These are phyloP conservation scores for Acromyrmex echinatior DNA, from an alignment of 1,140 invertebrate species.

Conservation along the genomic window DNA sequence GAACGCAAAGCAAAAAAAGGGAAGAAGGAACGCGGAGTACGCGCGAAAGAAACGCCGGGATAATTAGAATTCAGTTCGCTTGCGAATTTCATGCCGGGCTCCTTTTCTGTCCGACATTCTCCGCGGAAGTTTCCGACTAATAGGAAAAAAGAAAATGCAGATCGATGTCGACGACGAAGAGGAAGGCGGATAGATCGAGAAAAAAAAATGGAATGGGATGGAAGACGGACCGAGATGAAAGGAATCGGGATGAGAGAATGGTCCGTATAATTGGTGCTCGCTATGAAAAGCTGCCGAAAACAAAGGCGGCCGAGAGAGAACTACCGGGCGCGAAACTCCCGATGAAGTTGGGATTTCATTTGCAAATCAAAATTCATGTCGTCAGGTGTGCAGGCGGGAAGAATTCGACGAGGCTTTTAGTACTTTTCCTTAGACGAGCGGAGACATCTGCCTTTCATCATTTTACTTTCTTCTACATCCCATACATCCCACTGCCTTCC, in stretches of 20 bases:
- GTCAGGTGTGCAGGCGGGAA: slow-evolving; percentile 42
- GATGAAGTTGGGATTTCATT: slow-evolving; percentile 64
- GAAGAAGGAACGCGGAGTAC: slow-evolving; percentile 28
- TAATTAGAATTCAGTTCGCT: slow-evolving; percentile 63
- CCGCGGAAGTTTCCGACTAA: slow-evolving; percentile 37
- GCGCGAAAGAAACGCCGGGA: slow-evolving; percentile 51
- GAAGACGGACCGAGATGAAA: background rate
- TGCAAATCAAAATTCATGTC: slow-evolving; percentile 73
- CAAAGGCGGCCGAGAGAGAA: slow-evolving; percentile 62
- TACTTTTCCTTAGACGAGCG: background rate
- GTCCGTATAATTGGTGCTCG: slow-evolving; percentile 67
- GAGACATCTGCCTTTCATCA: background rate
- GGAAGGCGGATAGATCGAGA: slow-evolving; percentile 21
- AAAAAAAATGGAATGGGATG: slow-evolving; percentile 7
- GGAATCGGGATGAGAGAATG: slow-evolving; percentile 52
- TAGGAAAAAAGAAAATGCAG: slow-evolving; percentile 8
- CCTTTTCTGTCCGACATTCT: slow-evolving; percentile 40
- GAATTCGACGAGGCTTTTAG: slow-evolving; percentile 62
- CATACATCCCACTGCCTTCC: background rate
- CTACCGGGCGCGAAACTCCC: slow-evolving; percentile 54
- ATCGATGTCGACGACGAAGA: slow-evolving; percentile 45
- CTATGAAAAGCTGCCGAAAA: slow-evolving; percentile 45
- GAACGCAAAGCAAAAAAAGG: background rate
- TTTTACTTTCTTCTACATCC: slow-evolving; percentile 19
- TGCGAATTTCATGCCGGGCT: slow-evolving; percentile 51